A percentile compares a stretch with the other conserved stretches of the same genome.
These are phyloP conservation scores for Tinea semifulvella DNA, from an alignment of 2,888 invertebrate species.

Conservation along the genomic window DNA sequence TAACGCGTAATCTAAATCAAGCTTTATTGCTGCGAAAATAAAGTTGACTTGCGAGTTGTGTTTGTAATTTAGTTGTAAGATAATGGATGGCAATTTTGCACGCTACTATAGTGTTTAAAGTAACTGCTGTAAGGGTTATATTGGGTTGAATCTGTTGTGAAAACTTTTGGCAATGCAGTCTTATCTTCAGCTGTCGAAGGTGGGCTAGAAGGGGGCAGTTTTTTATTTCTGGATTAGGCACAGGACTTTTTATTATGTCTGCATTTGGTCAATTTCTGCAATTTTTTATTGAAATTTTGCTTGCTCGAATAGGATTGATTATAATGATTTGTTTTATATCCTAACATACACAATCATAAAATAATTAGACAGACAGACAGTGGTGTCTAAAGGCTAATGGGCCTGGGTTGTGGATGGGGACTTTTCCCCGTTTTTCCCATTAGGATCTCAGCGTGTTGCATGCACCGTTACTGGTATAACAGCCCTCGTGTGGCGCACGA, in stretches of 20 bases:
- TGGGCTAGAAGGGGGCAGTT: conserved; percentile 20
- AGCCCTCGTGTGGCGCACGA: too few species aligned
- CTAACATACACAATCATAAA: too few species aligned
- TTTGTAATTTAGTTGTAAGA: neutral
- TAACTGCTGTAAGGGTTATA: neutral
- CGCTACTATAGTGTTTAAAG: conserved; percentile 2
- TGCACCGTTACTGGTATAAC: too few species aligned
- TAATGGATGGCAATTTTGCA: conserved; percentile 1
- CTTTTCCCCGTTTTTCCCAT: too few species aligned
- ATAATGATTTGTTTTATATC: too few species aligned
- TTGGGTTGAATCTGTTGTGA: neutral
- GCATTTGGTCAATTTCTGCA: neutral
- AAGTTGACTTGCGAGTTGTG: neutral
- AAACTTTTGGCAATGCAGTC: conserved; percentile 12
- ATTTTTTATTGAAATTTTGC: conserved; percentile 8
- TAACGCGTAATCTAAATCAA: neutral
- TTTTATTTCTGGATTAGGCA: conserved; percentile 21
- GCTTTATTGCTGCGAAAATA: neutral
- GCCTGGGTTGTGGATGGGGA: too few species aligned
- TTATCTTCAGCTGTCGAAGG: conserved; percentile 18
- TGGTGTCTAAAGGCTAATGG: too few species aligned
- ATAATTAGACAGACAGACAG: too few species aligned
- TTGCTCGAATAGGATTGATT: too few species aligned
- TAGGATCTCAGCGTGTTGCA: too few species aligned
- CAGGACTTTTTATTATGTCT: conserved; percentile 13